A percentile compares a stretch with the other conserved stretches of the same genome.
phyloP scores from a whole-genome alignment of 2,797 vertebrate genomes.

The Enteromius unitaeniatus region DNA sequence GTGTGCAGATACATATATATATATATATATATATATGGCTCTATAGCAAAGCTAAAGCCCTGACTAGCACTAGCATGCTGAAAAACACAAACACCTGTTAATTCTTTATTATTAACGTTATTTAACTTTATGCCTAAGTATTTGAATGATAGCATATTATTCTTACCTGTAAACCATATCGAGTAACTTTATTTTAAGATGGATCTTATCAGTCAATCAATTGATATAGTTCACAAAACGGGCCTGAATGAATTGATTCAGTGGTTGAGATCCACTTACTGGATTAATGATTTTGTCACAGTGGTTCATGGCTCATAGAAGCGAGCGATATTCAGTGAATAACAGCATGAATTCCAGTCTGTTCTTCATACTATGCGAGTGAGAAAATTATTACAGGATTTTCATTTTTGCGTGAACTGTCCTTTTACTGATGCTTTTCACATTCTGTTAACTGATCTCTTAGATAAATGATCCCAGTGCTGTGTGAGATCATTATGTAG shows the following conservation, averaged over 20 bases:
- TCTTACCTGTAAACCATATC: background rate
- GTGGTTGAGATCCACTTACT: background rate
- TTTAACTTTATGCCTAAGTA: background rate
- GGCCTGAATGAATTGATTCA: background rate
- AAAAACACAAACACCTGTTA: background rate
- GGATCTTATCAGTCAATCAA: background rate
- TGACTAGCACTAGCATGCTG: constrained; percentile 55
- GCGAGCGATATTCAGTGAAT: background rate
- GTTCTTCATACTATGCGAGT: constrained; percentile 7
- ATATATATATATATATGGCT: constrained; percentile 14
- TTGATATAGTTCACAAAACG: constrained; percentile 3
- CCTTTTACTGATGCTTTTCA: background rate
- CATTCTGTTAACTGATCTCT: constrained; percentile 20
- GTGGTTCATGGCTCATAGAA: background rate
- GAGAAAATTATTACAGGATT: background rate
- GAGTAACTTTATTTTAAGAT: background rate
- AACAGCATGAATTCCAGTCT: background rate
- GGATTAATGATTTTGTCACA: background rate
- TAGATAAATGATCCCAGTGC: constrained; percentile 34
- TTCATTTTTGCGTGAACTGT: background rate
- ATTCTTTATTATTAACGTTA: too few species aligned
- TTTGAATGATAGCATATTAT: background rate
- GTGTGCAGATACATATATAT: constrained; percentile 6
- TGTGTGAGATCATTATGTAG: constrained; percentile 45
- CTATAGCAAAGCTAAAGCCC: constrained; percentile 50